A percentile compares a stretch with the other conserved stretches of the same genome.
Evolutionary conservation across 2,113 vertebrate genomes (phyloP).

Genomic region (Narcine bancroftii): DNA sequence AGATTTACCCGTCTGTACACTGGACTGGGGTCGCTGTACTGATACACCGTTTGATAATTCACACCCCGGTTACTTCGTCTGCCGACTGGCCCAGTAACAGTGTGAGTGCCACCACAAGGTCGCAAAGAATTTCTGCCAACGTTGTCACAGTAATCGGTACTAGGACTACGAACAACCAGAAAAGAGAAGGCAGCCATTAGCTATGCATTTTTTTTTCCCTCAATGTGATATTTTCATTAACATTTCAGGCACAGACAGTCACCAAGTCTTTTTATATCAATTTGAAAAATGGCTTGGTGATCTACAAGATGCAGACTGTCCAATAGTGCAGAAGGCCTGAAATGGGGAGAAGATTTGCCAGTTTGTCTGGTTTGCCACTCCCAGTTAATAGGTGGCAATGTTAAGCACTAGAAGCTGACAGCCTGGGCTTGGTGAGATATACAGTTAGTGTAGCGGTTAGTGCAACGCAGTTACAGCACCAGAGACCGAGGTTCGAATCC

Average conservation of each 20-base stretch:
- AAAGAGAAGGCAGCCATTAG: neutral
- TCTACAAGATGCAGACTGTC: neutral
- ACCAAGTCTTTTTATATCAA: neutral
- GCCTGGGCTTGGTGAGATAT: no score
- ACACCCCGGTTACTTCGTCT: constrained; percentile 26
- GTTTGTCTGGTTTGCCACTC: no score
- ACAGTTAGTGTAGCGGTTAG: no score
- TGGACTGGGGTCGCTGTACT: constrained; percentile 41
- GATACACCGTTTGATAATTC: constrained; percentile 45
- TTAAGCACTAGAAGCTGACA: no score
- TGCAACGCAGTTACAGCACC: no score
- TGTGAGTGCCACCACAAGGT: constrained; percentile 33
- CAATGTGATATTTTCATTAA: neutral
- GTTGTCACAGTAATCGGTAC: neutral
- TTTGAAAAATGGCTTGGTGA: neutral
- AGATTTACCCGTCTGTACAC: neutral
- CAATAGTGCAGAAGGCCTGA: neutral
- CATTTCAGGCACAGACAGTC: neutral
- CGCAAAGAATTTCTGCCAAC: neutral
- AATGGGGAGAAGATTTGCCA: neutral
- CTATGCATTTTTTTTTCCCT: no score
- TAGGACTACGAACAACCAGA: neutral
- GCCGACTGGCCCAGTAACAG: neutral
- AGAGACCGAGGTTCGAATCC: no score
- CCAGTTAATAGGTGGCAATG: no score